A percentile compares a stretch with the other conserved stretches of the same genome.
phyloP scores from a whole-genome alignment of 2,888 invertebrate species.

The Dryadula phaetusa region DNA sequence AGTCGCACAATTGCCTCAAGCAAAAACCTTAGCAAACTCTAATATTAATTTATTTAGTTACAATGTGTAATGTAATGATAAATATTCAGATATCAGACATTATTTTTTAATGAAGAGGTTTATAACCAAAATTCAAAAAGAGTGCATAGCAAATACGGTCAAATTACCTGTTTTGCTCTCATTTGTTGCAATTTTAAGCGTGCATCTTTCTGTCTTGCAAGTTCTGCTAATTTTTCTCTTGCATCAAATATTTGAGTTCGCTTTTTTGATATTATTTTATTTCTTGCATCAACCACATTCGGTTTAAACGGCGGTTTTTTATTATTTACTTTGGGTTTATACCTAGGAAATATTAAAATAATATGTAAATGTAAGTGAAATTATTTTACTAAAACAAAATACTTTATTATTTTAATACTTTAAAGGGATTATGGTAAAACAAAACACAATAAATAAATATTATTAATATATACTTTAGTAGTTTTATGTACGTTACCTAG shows the following conservation, averaged over 20 bases:
- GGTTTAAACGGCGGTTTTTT: slow-evolving; percentile 47
- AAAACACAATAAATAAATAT: not conserved
- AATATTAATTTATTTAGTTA: no score
- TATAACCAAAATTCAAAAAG: not conserved
- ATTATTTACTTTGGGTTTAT: slow-evolving; percentile 48
- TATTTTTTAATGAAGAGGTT: not conserved
- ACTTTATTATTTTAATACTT: no score
- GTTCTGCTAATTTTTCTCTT: slow-evolving; percentile 90
- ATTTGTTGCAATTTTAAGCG: slow-evolving; percentile 88
- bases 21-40: no score
- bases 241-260: slow-evolving; percentile 91
- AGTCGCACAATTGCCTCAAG: no score
- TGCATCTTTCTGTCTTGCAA: slow-evolving; percentile 90
- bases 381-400: no score
- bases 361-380: no score
- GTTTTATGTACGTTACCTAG: slow-evolving; percentile 52
- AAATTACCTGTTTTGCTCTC: slow-evolving; percentile 74
- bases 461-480: not conserved
- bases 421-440: no score
- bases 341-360: slow-evolving; percentile 40
- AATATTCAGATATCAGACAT: no score
- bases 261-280: slow-evolving; percentile 91
- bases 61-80: no score
- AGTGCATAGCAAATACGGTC: not conserved
- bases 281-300: slow-evolving; percentile 86